Evolutionary conservation across 1,140 invertebrate species (phyloP).

Genomic region (Listronotus oregonensis): DNA sequence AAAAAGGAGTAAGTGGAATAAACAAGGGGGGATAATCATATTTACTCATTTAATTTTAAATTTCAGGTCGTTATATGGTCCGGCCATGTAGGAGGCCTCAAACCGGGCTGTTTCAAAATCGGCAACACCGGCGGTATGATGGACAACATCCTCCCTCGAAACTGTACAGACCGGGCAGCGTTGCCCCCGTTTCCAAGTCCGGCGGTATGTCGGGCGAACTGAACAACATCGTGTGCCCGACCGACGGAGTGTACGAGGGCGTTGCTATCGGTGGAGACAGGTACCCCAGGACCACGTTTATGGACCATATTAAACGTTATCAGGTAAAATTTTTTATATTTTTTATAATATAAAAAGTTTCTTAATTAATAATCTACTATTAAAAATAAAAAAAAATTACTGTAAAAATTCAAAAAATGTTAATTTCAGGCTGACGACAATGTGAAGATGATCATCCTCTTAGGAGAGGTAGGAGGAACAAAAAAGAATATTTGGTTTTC

Average conservation of each 20-base stretch:
- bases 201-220: constrained; percentile 99
- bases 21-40: no score
- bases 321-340: constrained; percentile 17
- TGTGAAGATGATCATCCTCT: constrained; percentile 92
- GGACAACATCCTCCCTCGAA: constrained; percentile 99
- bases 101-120: constrained; percentile 99
- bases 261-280: constrained; percentile 99
- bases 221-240: constrained; percentile 97
- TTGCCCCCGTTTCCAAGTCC: constrained; percentile 97
- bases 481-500: constrained; percentile 98
- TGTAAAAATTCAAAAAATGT: no score
- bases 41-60: background rate
- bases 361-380: no score
- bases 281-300: constrained; percentile 98
- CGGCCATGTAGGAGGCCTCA: constrained; percentile 97
- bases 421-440: constrained; percentile 66
- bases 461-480: constrained; percentile 98
- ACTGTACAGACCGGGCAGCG: constrained; percentile 93
- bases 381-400: no score
- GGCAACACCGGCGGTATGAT: constrained; percentile 98
- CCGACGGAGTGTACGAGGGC: constrained; percentile 97
- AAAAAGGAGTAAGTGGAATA: constrained; percentile 62
- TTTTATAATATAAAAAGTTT: no score
- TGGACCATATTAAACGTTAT: constrained; percentile 93
- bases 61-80: constrained; percentile 81